A percentile compares a stretch with the other conserved stretches of the same genome.
These are phyloP conservation scores for Telmatherina bonti DNA, from an alignment of 2,797 vertebrate species.

Conservation along the genomic window DNA sequence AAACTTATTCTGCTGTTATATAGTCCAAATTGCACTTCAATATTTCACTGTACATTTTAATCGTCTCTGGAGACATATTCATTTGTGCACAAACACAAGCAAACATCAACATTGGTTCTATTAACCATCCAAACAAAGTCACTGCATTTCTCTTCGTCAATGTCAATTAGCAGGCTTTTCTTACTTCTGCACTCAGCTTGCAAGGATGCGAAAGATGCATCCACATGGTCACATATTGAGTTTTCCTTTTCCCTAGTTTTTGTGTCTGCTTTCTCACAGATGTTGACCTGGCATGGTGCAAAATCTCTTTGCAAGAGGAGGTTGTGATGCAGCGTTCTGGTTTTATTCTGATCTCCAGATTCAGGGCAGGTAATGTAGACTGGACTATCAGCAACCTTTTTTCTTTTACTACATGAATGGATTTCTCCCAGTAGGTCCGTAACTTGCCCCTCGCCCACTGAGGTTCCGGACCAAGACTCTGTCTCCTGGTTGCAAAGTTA, in stretches of 20 bases:
- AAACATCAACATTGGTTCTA: too few relatives aligned
- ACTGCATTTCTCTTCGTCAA: background rate
- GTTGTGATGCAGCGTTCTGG: background rate
- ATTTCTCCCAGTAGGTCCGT: background rate
- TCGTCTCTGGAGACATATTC: background rate
- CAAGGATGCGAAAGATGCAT: too few relatives aligned
- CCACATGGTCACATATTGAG: too few relatives aligned
- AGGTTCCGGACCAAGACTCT: background rate
- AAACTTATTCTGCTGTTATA: too few relatives aligned
- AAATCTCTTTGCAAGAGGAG: background rate
- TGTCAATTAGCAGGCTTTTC: too few relatives aligned
- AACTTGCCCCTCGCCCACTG: background rate
- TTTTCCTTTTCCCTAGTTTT: background rate
- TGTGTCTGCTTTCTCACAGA: too few relatives aligned
- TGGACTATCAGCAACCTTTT: background rate
- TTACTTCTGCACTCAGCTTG: too few relatives aligned
- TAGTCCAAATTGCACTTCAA: too few relatives aligned
- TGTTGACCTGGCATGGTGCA: background rate
- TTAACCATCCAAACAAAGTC: too few relatives aligned
- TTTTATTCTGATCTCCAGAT: background rate
- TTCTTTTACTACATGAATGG: background rate
- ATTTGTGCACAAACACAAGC: too few relatives aligned
- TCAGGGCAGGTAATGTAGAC: background rate
- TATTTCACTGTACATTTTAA: too few relatives aligned
- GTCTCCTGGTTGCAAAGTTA: background rate